Evolutionary conservation across 1,140 invertebrate species (phyloP), one percentile per base, ranked within the genome.

Genomic region (Augochlora pura): DNA sequence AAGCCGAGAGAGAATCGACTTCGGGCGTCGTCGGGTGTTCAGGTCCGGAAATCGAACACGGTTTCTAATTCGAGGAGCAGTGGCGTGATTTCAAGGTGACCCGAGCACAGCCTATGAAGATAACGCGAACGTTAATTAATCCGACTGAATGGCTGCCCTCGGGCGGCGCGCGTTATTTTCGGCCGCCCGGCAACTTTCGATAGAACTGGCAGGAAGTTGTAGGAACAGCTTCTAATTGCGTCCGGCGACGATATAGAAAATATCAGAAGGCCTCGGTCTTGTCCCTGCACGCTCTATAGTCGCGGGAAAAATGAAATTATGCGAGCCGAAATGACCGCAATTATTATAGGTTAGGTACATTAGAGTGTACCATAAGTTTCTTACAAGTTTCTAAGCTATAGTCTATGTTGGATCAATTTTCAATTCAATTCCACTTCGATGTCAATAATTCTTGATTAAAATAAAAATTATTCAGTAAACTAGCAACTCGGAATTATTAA

Each of bases 91-190:
- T 16, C 18, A 69, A 69, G 65, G 65, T 60, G 65, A 69, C 54
- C 25, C 23, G 25, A 21, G 16, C 14, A 21, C 21, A 21, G 8
- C 18, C 8, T n/a, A 32, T n/a, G n/a, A 46, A 32, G 74, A 69
- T 77, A 77, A 70, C 39, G 18, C 42, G 23, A 57, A 67, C 6
- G 38, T 23, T 69, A 70, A 77, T 77, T 77, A 70, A 77, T 70
- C 18, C 42, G 54, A n/a, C 75, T 63, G 75, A 77, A 77, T 62
- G 27, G 66, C 21, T 77, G 75, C 75, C 75, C 75, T 8, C 54
- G 21, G n/a, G n/a, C n/a, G n/a, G 65, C 9, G 21, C 39, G 38
- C 39, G 74, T 77, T 77, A 77, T 77, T 77, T 77, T 77, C 39
- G 66, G 62, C 74, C 12, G 16, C n/a, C 4, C 38, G 38, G n/a